Evolutionary conservation across 2,888 invertebrate species (phyloP), one percentile per base, ranked within the genome.

Genomic region (Lampropteryx suffumata): DNA sequence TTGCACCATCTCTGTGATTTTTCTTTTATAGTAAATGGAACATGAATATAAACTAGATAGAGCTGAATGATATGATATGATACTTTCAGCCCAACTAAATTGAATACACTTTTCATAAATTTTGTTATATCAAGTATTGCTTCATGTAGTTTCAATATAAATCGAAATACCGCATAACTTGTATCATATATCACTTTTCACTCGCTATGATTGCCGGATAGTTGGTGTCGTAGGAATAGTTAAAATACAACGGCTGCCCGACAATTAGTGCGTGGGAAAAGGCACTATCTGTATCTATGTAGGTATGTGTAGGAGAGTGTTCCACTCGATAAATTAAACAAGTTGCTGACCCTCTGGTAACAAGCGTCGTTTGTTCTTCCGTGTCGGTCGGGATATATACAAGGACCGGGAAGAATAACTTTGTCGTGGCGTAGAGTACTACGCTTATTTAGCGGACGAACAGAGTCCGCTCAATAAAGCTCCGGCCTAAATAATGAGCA

Each of bases 301-400:
- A 29, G 50, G 43, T 46, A 33, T 52, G 48, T 60, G 55, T 58
- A 45, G 42, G 52, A 49, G 55, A 59, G 51, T 35, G 49, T 52
- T 64, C 61, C 57, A 61, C 59, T 69, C 71, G 61, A 79, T 82
- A 80, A 76, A 80, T 82, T 77, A 82, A 76, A 73, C 74, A 71
- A 78, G 73, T 72, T 68, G 69, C 68, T 71, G 76, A 76, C 78
- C 78, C 73, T 70, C 69, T 63, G 76, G 75, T 82, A 81, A 83
- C 78, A 78, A 78, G 79, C 63, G 62, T 72, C 77, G 79, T 82
- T 84, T 83, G 76, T 80, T 73, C 71, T 63, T 58, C 58, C 30
- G 2, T 12, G 28, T 42, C 33, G 32, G 12, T 59, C 64, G 54
- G 59, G 63, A 67, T 63, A 67, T 69, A 67, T 68, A 60, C 56